Base-by-base conservation (phyloP, 2,888 invertebrate species). In the Erebia ligea region DNA sequence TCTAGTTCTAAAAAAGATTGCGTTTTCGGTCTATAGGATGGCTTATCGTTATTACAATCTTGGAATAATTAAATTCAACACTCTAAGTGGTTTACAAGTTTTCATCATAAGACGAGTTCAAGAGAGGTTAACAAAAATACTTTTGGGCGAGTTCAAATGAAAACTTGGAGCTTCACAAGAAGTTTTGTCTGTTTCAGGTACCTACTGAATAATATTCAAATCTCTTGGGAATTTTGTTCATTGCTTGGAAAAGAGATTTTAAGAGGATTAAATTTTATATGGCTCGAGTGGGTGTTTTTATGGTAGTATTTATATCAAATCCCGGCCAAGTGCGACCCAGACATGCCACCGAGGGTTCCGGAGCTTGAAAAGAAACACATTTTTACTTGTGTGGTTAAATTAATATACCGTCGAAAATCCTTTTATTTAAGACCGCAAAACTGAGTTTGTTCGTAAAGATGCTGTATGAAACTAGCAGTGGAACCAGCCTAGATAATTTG, bases 111-210 rank as follows among this genome's bases (percentile, higher is more conserved):
- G 40, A 25, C n/a, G 59, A 59, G 25, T 57, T 25, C 42, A 42
- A 40, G 40, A n/a, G 10, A 59, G 11, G 40, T 17, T 59, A 59
- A 58, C 34, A 59, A 61, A 61, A 61, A 42, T 13, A 61, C 61
- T 42, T 61, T 61, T 10, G 17, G 45, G 19, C 13, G 42, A 13
- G 13, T 61, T 45, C 40, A 11, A 17, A 10, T 17, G 45, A 45
- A 61, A 61, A 45, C 13, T 19, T 61, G 11, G 45, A 61, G 45
- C 19, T 61, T 45, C 40, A 45, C 19, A 45, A 45, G 13, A 61
- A 61, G 42, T 61, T 61, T 61, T 61, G 61, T 61, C 45, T 45
- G 61, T 61, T 61, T 42, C 17, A 1, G 45, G 61, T 61, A 19
- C 42, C 17, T 61, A 45, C 17, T 45, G 11, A n/a, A 50, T n/a